phyloP scores from a whole-genome alignment of 2,888 invertebrate species.

The Cactoblastis cactorum region DNA sequence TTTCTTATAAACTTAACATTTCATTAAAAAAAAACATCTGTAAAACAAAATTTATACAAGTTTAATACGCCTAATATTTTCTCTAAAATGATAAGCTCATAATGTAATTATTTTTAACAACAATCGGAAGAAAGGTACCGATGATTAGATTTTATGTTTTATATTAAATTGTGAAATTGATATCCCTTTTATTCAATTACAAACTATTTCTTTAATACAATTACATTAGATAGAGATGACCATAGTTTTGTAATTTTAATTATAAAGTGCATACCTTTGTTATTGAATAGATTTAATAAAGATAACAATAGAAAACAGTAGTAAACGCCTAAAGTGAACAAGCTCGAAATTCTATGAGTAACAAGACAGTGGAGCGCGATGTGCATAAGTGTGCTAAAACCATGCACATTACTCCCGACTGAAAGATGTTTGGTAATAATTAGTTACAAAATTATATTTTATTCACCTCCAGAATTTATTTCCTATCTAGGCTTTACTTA shows the following conservation, averaged over 20 bases:
- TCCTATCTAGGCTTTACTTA: conserved; percentile 51
- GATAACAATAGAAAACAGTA: conserved; percentile 63
- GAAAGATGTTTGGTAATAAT: conserved; percentile 3
- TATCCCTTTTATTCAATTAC: not conserved
- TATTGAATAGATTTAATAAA: conserved; percentile 40
- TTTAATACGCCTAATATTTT: conserved; percentile 54
- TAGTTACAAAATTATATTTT: conserved; percentile 14
- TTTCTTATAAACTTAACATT: conserved; percentile 47
- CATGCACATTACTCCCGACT: not conserved
- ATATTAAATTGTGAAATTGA: conserved; percentile 16
- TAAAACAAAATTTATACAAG: conserved; percentile 40
- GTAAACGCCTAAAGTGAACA: conserved; percentile 67
- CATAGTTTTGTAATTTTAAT: not conserved
- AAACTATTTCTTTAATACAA: not conserved
- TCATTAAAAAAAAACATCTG: conserved; percentile 34
- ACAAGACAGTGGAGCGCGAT: conserved; percentile 37
- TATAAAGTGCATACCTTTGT: conserved; percentile 21
- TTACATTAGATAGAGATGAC: not conserved
- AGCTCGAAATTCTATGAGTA: conserved; percentile 65
- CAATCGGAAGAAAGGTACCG: conserved; percentile 19
- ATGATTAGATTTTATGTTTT: conserved; percentile 15
- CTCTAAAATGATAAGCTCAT: conserved; percentile 72
- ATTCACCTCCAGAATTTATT: conserved; percentile 42
- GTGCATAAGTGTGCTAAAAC: conserved; percentile 18
- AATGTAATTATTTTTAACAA: conserved; percentile 25